Evolutionary conservation across 1,140 invertebrate species (phyloP).

Genomic region (Trissolcus basalis): DNA sequence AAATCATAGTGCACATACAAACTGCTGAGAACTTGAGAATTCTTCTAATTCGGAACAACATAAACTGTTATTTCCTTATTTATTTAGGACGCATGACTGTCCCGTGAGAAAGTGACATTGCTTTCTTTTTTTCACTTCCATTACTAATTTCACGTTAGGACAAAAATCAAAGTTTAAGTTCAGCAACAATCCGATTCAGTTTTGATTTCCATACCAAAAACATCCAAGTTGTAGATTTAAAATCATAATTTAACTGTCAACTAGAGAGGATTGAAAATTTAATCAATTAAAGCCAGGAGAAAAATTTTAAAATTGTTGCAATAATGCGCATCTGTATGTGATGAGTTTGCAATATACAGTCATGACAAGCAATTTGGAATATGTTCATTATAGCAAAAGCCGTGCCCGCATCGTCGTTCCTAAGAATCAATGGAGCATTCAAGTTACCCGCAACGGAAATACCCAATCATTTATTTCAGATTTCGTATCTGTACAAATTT

Average conservation of each 20-base stretch:
- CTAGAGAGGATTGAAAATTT: too few relatives aligned
- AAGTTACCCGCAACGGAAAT: conserved; percentile 17
- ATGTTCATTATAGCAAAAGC: background rate
- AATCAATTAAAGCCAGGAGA: too few relatives aligned
- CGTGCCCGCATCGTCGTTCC: conserved; percentile 12
- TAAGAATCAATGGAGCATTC: conserved; percentile 19
- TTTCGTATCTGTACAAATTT: too few relatives aligned
- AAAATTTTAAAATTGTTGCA: too few relatives aligned
- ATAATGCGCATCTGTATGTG: conserved; percentile 12
- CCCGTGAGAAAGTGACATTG: too few relatives aligned
- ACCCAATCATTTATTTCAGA: conserved; percentile 26
- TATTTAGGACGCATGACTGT: background rate
- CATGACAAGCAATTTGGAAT: conserved; percentile 9
- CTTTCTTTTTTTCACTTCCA: too few relatives aligned
- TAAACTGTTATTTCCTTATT: conserved; percentile 27
- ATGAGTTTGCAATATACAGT: conserved; percentile 27
- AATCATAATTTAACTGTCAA: too few relatives aligned
- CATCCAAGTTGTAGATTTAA: too few relatives aligned
- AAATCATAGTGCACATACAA: conserved; percentile 27
- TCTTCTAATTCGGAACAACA: conserved; percentile 17
- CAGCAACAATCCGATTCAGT: too few relatives aligned
- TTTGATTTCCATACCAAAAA: too few relatives aligned
- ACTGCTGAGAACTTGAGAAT: conserved; percentile 8
- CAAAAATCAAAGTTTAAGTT: too few relatives aligned
- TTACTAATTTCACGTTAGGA: too few relatives aligned